Conservation (phyloP, 2,113 vertebrate species). For the Xenopus borealis region DNA sequence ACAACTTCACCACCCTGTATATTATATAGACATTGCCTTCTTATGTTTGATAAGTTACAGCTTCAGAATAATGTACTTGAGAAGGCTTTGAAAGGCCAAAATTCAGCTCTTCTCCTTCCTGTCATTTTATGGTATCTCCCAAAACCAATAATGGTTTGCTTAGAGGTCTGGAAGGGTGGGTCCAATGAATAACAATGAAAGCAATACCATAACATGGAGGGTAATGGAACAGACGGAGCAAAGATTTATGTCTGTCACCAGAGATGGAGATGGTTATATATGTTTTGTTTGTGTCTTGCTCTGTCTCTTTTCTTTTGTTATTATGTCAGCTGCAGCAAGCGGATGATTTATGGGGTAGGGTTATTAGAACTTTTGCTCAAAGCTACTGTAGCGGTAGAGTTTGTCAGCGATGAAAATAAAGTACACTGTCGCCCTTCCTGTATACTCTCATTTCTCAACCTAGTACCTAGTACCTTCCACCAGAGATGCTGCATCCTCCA, state of each 20-base stretch:
- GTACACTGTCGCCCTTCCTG: background rate
- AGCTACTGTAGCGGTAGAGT: background rate
- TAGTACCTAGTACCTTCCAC: too few relatives aligned
- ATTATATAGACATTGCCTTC: too few relatives aligned
- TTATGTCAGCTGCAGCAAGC: background rate
- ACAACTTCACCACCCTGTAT: too few relatives aligned
- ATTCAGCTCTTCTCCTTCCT: background rate
- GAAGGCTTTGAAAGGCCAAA: background rate
- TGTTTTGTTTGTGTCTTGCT: conserved; percentile 1
- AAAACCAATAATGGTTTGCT: background rate
- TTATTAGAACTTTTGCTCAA: background rate
- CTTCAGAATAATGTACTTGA: too few relatives aligned
- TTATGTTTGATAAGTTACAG: too few relatives aligned
- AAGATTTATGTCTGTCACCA: conserved; percentile 1
- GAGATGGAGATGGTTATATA: background rate
- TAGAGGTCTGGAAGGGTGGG: background rate
- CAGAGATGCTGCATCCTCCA: too few relatives aligned
- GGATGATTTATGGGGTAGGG: background rate
- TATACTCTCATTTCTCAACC: background rate
- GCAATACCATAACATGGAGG: too few relatives aligned
- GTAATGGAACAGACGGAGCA: background rate
- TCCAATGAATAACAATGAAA: background rate
- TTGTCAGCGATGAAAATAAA: background rate
- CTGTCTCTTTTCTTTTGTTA: background rate
- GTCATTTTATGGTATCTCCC: background rate